phyloP scores from a whole-genome alignment of 2,797 vertebrate genomes.

The Gymnodraco acuticeps region DNA sequence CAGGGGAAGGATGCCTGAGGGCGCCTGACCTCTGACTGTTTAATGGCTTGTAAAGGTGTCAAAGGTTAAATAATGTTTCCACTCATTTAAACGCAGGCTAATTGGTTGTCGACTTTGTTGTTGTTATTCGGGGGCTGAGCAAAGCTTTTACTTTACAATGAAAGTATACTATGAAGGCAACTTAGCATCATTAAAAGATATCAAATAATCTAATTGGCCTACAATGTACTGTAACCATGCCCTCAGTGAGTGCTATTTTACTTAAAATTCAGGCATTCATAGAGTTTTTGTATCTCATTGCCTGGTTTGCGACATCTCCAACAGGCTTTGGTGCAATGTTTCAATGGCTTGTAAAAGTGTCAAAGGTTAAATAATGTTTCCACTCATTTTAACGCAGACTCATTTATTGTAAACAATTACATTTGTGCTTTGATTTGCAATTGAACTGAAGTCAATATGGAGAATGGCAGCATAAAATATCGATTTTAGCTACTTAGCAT shows the following conservation, averaged over 20 bases:
- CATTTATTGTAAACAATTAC: slow-evolving; percentile 69
- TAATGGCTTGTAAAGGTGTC: slow-evolving; percentile 84
- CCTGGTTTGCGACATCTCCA: not conserved
- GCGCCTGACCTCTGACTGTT: slow-evolving; percentile 81
- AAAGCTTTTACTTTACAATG: not conserved
- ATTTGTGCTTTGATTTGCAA: slow-evolving; percentile 12
- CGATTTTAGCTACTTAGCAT: not conserved
- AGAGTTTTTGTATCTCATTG: not conserved
- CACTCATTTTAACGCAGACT: slow-evolving; percentile 76
- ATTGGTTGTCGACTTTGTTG: slow-evolving; percentile 68
- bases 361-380: slow-evolving; percentile 88
- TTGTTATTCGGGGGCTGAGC: slow-evolving; percentile 20
- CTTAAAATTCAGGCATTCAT: not conserved
- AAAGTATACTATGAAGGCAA: not conserved
- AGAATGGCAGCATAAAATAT: no score
- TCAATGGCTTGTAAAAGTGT: slow-evolving; percentile 83
- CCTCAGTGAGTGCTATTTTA: not conserved
- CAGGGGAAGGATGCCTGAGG: slow-evolving; percentile 59
- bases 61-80: slow-evolving; percentile 88
- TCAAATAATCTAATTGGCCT: no score
- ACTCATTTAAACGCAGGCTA: slow-evolving; percentile 77
- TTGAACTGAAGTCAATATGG: not conserved
- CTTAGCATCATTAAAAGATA: not conserved
- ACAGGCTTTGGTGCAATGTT: slow-evolving; percentile 4
- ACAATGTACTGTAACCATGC: no score